Conservation (phyloP, 2,113 vertebrate genomes). For the Tonatia bakeri region DNA sequence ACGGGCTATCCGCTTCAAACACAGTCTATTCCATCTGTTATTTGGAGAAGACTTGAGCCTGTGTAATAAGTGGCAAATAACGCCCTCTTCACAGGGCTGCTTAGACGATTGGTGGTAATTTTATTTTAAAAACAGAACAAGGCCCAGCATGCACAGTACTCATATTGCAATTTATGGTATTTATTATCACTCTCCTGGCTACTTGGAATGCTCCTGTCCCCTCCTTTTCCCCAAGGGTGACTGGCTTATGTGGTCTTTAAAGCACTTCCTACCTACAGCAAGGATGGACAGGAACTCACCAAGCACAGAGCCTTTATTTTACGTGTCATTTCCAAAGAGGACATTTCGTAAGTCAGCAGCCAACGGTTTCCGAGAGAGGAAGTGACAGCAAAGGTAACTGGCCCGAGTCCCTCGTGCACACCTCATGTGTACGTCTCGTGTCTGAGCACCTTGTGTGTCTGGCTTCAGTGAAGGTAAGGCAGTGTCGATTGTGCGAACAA, state of each 20-base stretch:
- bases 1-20: neutral
- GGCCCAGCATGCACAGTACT: neutral
- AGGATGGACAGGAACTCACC: constrained; percentile 52
- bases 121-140: neutral
- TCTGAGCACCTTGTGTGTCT: constrained; percentile 82
- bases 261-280: constrained; percentile 35
- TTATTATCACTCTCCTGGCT: neutral
- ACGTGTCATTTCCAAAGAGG: constrained; percentile 76
- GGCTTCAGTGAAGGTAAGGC: constrained; percentile 89
- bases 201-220: neutral
- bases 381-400: constrained; percentile 84
- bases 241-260: neutral
- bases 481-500: constrained; percentile 82
- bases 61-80: neutral
- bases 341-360: constrained; percentile 80
- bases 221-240: neutral
- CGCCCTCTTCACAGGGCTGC: neutral
- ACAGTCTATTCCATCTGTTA: neutral
- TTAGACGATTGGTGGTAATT: neutral
- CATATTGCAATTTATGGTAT: neutral
- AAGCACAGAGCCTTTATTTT: constrained; percentile 84
- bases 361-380: constrained; percentile 79
- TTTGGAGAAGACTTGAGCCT: neutral
- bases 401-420: constrained; percentile 90
- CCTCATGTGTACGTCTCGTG: constrained; percentile 71